A percentile compares a stretch with the other conserved stretches of the same genome.
phyloP scores from a whole-genome alignment of 1,140 invertebrate species.

The Drosophila lowei region DNA sequence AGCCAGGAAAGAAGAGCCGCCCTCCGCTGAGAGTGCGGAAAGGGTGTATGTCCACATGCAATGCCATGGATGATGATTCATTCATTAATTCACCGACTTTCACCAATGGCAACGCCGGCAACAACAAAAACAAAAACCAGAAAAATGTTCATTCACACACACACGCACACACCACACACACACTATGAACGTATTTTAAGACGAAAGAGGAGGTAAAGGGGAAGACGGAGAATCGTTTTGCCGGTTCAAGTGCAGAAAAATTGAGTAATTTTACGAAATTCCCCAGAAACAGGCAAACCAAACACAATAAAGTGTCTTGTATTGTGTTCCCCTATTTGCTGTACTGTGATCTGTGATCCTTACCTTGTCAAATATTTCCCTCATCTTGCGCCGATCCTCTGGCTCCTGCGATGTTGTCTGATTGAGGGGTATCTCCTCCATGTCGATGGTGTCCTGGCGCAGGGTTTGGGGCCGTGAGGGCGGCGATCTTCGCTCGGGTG shows the following conservation, averaged over 20 bases:
- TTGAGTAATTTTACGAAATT: not conserved
- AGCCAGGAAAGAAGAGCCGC: not conserved
- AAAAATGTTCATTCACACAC: conserved; percentile 55
- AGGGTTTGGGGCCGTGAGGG: conserved; percentile 56
- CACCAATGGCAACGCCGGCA: conserved; percentile 35
- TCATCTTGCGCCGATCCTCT: conserved; percentile 68
- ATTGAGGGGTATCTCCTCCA: conserved; percentile 78
- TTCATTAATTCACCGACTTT: conserved; percentile 39
- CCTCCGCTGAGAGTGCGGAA: conserved; percentile 1
- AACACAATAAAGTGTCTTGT: no score
- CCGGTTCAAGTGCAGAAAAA: not conserved
- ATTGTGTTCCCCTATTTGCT: no score
- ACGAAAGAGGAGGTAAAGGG: no score
- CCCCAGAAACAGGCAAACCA: no score
- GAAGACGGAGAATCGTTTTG: no score
- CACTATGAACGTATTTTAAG: not conserved
- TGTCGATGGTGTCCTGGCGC: conserved; percentile 77
- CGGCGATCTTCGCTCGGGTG: conserved; percentile 58
- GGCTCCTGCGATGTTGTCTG: conserved; percentile 56
- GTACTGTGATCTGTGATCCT: not conserved
- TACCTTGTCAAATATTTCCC: conserved; percentile 75
- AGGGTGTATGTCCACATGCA: not conserved
- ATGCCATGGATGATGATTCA: conserved; percentile 49
- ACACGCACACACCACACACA: no score
- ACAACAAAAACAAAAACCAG: conserved; percentile 18